phyloP scores from a whole-genome alignment of 2,888 invertebrate species.

The Eugnorisma glareosa region DNA sequence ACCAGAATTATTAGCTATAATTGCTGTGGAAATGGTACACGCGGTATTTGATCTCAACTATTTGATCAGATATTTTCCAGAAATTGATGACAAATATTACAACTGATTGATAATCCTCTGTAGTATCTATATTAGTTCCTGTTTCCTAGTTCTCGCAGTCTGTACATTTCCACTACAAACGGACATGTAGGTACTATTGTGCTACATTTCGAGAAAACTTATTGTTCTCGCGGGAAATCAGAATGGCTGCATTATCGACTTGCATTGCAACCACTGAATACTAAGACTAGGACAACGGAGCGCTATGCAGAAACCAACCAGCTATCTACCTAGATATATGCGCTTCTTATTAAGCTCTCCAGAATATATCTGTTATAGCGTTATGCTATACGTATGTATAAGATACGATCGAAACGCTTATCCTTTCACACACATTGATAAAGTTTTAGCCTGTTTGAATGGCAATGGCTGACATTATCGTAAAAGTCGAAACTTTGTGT shows the following conservation, averaged over 20 bases:
- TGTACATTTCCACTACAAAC: conserved; percentile 36
- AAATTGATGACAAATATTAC: background rate
- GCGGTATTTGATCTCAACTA: background rate
- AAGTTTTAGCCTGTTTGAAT: conserved; percentile 90
- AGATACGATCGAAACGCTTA: conserved; percentile 85
- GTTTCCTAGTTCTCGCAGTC: conserved; percentile 2
- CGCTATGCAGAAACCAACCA: conserved; percentile 38
- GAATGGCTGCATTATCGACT: conserved; percentile 67
- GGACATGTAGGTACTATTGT: conserved; percentile 48
- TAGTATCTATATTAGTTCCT: background rate
- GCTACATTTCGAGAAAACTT: conserved; percentile 62
- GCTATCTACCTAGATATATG: conserved; percentile 14
- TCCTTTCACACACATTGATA: conserved; percentile 89
- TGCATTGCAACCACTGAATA: conserved; percentile 62
- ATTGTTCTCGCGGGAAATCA: conserved; percentile 69
- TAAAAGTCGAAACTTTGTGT: conserved; percentile 90
- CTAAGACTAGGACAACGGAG: conserved; percentile 55
- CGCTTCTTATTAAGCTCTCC: conserved; percentile 47
- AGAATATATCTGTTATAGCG: conserved; percentile 52
- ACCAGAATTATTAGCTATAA: background rate
- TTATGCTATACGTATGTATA: conserved; percentile 68
- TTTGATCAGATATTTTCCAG: background rate
- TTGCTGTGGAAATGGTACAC: background rate
- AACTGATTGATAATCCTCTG: background rate
- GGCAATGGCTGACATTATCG: conserved; percentile 91